Evolutionary conservation across 1,140 invertebrate genomes (phyloP).

Genomic region (Lasioglossum baleicum): DNA sequence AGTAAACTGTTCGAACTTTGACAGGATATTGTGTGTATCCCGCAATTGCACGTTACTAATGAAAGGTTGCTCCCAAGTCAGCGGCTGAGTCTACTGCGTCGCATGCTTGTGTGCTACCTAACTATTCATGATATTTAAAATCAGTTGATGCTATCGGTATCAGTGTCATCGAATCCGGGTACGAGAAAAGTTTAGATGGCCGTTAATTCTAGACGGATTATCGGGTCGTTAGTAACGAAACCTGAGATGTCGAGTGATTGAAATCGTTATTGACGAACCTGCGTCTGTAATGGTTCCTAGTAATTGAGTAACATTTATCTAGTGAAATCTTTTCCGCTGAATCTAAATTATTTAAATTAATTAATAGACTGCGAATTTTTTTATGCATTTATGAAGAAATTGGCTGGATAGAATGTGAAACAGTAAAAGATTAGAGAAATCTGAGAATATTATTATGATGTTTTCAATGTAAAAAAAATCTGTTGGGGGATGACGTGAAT

Average conservation of each 20-base stretch:
- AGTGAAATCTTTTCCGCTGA: background rate
- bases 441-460: too few relatives aligned
- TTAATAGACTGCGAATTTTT: too few relatives aligned
- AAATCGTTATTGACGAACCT: background rate
- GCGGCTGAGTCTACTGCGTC: background rate
- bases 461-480: too few relatives aligned
- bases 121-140: constrained; percentile 1
- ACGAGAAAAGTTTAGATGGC: background rate
- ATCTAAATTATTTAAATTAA: background rate
- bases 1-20: background rate
- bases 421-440: too few relatives aligned
- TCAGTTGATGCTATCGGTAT: background rate
- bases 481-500: too few relatives aligned
- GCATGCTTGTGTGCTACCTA: background rate
- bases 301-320: background rate
- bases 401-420: too few relatives aligned
- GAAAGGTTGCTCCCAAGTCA: background rate
- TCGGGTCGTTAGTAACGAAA: background rate
- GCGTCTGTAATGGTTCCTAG: background rate
- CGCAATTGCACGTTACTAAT: background rate
- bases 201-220: background rate
- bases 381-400: too few relatives aligned
- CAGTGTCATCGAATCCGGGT: background rate
- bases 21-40: background rate
- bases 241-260: background rate